Evolutionary conservation across 1,140 invertebrate genomes (phyloP), one percentile per base, ranked within the genome.

Genomic region (Philopotamus ludificatus): DNA sequence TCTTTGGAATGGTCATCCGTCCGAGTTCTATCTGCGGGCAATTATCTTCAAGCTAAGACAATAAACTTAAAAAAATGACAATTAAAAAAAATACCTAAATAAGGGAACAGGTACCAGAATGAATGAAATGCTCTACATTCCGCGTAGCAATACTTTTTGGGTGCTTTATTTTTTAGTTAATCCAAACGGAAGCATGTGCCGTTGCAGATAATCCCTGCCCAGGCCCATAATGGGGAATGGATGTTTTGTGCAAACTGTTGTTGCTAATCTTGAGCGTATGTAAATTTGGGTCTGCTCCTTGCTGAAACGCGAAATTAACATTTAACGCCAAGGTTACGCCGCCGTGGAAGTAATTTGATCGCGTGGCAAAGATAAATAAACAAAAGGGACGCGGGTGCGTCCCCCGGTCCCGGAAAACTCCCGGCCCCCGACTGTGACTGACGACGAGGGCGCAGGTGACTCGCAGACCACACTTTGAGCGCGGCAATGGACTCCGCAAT

Each of bases 281-380:
- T 47, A 47, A 47, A 47, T 47, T 8, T 47, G 8, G 8, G 15
- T 12, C 44, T 47, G 44, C 12, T 47, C 7, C 10, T 9, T 16
- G 18, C 4, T 16, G 10, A 12, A 20, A 20, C 44, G 10, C 44
- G 44, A 47, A 47, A 47, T 47, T 47, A 47, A 47, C 44, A 47
- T 47, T 47, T 47, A 47, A 47, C 10, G 44, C 44, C 44, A 47
- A 47, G 44, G 44, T 47, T 47, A 47, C 44, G 18, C 44, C 44
- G 18, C 4, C 18, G 44, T 47, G 44, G 44, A 47, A 47, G 44
- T 47, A 47, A 47, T 47, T 47, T 47, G 44, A 47, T 47, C 44
- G 44, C 44, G 10, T 20, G 44, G 4, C 28, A 12, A 4, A 34
- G 44, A 47, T 47, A 47, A 47, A 47, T 47, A 47, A 47, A 47